A percentile compares a stretch with the other conserved stretches of the same genome.
These are phyloP conservation scores for Taxidea taxus DNA, from an alignment of 2,113 vertebrate species.

Conservation along the genomic window DNA sequence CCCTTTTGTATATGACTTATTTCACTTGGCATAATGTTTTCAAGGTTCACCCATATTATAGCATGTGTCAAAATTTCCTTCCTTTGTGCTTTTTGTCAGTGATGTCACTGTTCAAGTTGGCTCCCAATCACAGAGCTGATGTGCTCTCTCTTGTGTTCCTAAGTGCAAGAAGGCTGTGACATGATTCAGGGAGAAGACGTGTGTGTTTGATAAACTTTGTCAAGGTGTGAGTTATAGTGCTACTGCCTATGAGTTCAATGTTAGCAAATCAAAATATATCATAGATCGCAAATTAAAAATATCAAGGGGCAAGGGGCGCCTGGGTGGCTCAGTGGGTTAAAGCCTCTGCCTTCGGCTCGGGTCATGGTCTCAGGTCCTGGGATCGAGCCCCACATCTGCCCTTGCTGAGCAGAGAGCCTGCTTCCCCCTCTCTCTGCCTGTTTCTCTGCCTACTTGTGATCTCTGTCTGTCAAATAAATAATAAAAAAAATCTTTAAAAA, in stretches of 20 bases:
- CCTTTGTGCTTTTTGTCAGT: background rate
- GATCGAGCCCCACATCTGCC: too few species aligned
- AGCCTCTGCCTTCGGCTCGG: too few species aligned
- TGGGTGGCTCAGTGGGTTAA: too few species aligned
- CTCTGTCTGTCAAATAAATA: too few species aligned
- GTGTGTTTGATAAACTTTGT: background rate
- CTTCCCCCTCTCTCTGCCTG: too few species aligned
- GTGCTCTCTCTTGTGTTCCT: background rate
- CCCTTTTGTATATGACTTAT: background rate
- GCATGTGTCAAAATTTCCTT: background rate
- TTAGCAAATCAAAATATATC: background rate
- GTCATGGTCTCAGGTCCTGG: too few species aligned
- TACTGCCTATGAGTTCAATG: background rate
- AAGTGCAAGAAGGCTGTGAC: background rate
- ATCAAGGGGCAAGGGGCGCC: too few species aligned
- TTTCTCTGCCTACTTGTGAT: too few species aligned
- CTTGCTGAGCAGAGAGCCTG: too few species aligned
- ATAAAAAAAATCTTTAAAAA: too few species aligned
- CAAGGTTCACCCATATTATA: background rate
- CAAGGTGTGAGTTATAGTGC: background rate
- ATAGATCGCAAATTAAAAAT: too few species aligned
- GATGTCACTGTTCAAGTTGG: background rate
- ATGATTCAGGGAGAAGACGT: background rate
- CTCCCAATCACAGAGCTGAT: background rate
- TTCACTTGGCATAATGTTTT: background rate